Conservation (phyloP, 2,888 invertebrate species). For the Pimpla rufipes region DNA sequence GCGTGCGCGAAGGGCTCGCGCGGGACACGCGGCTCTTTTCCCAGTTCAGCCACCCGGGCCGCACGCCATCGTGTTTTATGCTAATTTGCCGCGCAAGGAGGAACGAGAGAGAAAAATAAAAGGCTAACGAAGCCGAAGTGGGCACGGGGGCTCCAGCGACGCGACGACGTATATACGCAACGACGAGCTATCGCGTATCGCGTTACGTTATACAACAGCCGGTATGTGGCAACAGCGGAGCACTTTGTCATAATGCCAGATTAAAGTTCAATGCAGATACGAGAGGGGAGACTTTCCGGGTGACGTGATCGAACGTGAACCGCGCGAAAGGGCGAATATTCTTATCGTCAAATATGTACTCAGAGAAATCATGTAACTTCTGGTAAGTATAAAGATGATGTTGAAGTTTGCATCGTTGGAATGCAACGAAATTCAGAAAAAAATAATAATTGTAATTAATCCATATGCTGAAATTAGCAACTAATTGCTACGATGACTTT, state of each 20-base stretch:
- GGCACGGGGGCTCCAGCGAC: background rate
- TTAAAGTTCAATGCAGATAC: slow-evolving; percentile 37
- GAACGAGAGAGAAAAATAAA: slow-evolving; percentile 35
- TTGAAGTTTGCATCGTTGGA: no score
- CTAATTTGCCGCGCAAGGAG: slow-evolving; percentile 37
- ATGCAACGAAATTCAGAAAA: no score
- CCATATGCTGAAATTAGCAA: no score
- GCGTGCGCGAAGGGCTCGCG: slow-evolving; percentile 39
- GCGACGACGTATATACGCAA: slow-evolving; percentile 27
- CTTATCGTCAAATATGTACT: no score
- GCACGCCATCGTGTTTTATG: slow-evolving; percentile 62
- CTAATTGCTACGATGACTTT: no score
- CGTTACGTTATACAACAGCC: slow-evolving; percentile 48
- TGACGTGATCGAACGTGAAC: slow-evolving; percentile 34
- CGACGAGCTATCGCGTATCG: slow-evolving; percentile 37
- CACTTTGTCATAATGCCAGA: slow-evolving; percentile 55
- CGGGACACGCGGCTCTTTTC: slow-evolving; percentile 40
- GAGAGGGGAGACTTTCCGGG: slow-evolving; percentile 12
- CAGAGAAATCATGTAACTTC: no score
- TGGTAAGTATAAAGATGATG: no score
- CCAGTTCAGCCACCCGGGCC: slow-evolving; percentile 4
- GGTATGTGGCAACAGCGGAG: slow-evolving; percentile 27
- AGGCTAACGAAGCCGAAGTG: slow-evolving; percentile 28
- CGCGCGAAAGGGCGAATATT: background rate
- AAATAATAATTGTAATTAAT: no score